Evolutionary conservation across 1,140 invertebrate genomes (phyloP), one percentile per base, ranked within the genome.

Genomic region (Rhyzopertha dominica): DNA sequence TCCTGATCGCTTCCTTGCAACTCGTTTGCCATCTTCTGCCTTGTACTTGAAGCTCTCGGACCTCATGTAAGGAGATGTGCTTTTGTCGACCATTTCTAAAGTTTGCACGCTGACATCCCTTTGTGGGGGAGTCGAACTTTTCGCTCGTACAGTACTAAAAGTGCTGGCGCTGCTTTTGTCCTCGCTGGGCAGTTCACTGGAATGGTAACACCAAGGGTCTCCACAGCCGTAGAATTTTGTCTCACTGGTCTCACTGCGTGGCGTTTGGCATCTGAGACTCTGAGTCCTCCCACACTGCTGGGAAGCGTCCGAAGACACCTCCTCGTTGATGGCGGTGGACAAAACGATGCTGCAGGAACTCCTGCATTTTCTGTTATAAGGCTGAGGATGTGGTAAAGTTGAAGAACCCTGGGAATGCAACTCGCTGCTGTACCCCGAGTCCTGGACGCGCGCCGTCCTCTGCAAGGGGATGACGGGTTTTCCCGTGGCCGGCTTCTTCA

Each of bases 291-390:
- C 51, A 40, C 58, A 63, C 40, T 53, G 47, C 13, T n/a, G 8
- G 20, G 23, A 14, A 9, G 40, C 45, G 1, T 40, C 25, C 7
- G 19, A 25, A 16, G 24, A 28, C 29, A 40, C 37, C 23, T 42
- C 26, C 12, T 42, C 26, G 16, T 48, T 26, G 37, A 48, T n/a
- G n/a, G n/a, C n/a, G 8, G 74, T 66, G 0, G 76, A 73, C n/a
- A 80, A 59, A 5, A 79, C 71, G 25, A 84, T 84, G 54, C 75
- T 84, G 54, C 79, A 84, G 0, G 81, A 83, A 60, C 81, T 85
- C 31, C 73, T 77, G 46, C 80, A 84, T 39, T 66, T 65, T 17
- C 52, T 61, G 36, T 63, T 59, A 34, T 58, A 64, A 0, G 68
- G 65, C n/a, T 71, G 68, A 0, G 63, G 62, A 7, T 65, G 38